phyloP scores from a whole-genome alignment of 2,888 invertebrate species.

The Sacculina carcini region DNA sequence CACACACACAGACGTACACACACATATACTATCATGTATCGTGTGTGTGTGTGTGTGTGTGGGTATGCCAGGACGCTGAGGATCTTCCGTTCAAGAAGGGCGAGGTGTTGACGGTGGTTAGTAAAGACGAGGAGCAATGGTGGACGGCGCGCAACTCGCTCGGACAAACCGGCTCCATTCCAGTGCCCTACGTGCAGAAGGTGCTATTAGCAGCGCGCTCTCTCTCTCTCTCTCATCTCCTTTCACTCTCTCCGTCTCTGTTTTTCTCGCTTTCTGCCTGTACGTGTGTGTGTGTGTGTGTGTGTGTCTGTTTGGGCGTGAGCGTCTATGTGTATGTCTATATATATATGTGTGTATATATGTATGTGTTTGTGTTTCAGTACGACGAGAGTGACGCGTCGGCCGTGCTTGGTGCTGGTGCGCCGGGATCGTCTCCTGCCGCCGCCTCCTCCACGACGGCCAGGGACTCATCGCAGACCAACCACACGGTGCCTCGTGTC shows the following conservation, averaged over 20 bases:
- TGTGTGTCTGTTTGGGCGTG: not conserved
- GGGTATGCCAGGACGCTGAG: slow-evolving; percentile 49
- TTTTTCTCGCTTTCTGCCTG: not conserved
- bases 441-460: too few relatives aligned
- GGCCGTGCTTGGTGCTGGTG: too few relatives aligned
- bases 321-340: slow-evolving; percentile 2
- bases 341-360: not conserved
- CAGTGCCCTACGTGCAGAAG: slow-evolving; percentile 58
- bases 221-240: too few relatives aligned
- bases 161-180: slow-evolving; percentile 74
- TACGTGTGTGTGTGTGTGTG: not conserved
- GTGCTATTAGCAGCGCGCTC: not conserved
- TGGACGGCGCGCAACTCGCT: slow-evolving; percentile 80
- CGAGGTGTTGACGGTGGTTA: slow-evolving; percentile 68
- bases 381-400: not conserved
- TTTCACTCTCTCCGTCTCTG: slow-evolving; percentile 2
- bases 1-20: too few relatives aligned
- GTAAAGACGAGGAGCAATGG: slow-evolving; percentile 94
- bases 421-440: too few relatives aligned
- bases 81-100: slow-evolving; percentile 87
- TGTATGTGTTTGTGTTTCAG: not conserved
- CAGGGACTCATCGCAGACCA: too few relatives aligned
- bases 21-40: too few relatives aligned
- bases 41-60: too few relatives aligned
- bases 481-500: too few relatives aligned